Base-by-base conservation (phyloP, 2,888 invertebrate species). In the Pegoplata infirma region DNA sequence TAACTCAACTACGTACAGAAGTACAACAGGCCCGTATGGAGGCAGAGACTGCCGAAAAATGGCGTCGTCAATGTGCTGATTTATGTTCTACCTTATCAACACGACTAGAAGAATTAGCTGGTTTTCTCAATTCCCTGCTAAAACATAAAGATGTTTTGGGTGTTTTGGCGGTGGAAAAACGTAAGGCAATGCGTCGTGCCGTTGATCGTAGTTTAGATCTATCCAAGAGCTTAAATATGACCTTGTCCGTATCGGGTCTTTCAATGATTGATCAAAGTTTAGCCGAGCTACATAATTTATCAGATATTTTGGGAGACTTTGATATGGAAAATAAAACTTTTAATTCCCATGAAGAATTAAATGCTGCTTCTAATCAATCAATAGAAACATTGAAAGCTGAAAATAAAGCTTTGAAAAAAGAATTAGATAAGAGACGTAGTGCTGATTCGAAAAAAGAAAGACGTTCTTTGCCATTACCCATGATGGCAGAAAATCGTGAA, bases 91-190 rank as follows among this genome's bases (percentile, higher is more conserved):
- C 91, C 47, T 86, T 93, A 6, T 91, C 91, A 17, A 89, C 87
- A 28, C 90, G 92, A 0, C 84, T 93, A 4, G 92, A 92, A 81
- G 93, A 93, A 83, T 85, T 93, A 49, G 92, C 92, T 0, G 89
- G 91, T 12, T 93, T 93, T 84, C 88, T 93, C 8, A 91, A 92
- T 80, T 91, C 92, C 0, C 85, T 93, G 56, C 87, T 93, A 0
- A 90, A 90, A 81, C 91, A 92, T 76, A 91, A 91, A 83, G 90
- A 90, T 55, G 89, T 91, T n/a, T 82, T 91, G 7, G 91, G 91
- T 16, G 89, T 91, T 47, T 82, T 92, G 56, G 91, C 91, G 0
- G 88, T 88, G 2, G 91, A 91, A 72, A 90, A 91, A 75, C 90
- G 91, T n/a, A 88, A 88, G 59, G 90, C 90, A 12, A 88, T 92